Evolutionary conservation across 1,140 invertebrate genomes (phyloP).

Genomic region (Mactra quadrangularis): DNA sequence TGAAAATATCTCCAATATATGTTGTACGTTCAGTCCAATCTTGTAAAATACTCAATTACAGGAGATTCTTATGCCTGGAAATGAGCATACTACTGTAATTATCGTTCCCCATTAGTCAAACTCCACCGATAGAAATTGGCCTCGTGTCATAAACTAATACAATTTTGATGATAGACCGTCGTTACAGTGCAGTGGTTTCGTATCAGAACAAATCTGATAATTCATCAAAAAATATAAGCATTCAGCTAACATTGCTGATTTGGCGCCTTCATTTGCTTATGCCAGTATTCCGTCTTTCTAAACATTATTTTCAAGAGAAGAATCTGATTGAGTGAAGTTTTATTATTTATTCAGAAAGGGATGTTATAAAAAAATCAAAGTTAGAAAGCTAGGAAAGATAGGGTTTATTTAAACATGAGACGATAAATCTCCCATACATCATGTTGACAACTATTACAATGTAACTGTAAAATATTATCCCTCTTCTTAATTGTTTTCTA

Average conservation of each 20-base stretch:
- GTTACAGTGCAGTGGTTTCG: slow-evolving; percentile 17
- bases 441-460: slow-evolving; percentile 26
- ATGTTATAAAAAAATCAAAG: not conserved
- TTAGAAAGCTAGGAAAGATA: not conserved
- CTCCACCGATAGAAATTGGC: slow-evolving; percentile 39
- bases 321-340: slow-evolving; percentile 39
- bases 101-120: slow-evolving; percentile 49
- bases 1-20: slow-evolving; percentile 55
- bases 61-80: slow-evolving; percentile 19
- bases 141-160: slow-evolving; percentile 38
- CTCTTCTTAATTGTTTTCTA: slow-evolving; percentile 7
- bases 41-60: slow-evolving; percentile 61
- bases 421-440: slow-evolving; percentile 38
- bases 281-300: slow-evolving; percentile 26
- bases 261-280: slow-evolving; percentile 20
- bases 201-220: slow-evolving; percentile 26
- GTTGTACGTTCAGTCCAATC: slow-evolving; percentile 34
- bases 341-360: slow-evolving; percentile 47
- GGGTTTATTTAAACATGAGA: slow-evolving; percentile 45
- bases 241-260: not conserved
- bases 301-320: slow-evolving; percentile 14
- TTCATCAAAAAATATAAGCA: slow-evolving; percentile 24
- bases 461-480: slow-evolving; percentile 33
- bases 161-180: slow-evolving; percentile 42
- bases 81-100: slow-evolving; percentile 33